These are phyloP conservation scores for Epistrophe grossulariae DNA, from an alignment of 2,888 invertebrate species.

Conservation along the genomic window DNA sequence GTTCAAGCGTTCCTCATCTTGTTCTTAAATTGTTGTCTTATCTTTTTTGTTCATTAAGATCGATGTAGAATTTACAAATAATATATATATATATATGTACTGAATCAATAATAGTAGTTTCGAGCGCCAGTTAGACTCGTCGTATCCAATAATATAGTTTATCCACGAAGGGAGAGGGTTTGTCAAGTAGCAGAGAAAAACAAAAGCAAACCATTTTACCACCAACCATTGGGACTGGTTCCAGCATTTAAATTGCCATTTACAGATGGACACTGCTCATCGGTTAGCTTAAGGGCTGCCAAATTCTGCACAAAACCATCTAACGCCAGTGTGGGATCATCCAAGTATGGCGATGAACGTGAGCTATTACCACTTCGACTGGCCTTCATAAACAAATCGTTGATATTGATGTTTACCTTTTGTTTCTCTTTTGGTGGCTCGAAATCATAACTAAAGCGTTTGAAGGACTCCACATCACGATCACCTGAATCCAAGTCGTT, in stretches of 20 bases:
- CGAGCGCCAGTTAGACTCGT: conserved; percentile 6
- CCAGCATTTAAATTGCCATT: conserved; percentile 78
- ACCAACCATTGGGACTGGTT: conserved; percentile 77
- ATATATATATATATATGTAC: conserved; percentile 26
- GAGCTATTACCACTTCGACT: conserved; percentile 77
- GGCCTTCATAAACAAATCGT: conserved; percentile 87
- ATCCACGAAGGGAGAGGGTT: neutral
- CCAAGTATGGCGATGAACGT: conserved; percentile 82
- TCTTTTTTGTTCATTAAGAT: neutral
- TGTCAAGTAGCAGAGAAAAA: conserved; percentile 20
- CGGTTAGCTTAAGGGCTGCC: conserved; percentile 81
- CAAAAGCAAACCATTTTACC: conserved; percentile 71
- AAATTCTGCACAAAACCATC: conserved; percentile 83
- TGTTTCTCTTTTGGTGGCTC: conserved; percentile 91
- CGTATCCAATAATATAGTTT: conserved; percentile 32
- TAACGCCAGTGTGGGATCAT: conserved; percentile 79
- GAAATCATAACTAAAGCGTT: conserved; percentile 93
- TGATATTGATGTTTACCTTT: conserved; percentile 91
- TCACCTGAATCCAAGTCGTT: conserved; percentile 92
- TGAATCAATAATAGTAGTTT: conserved; percentile 36
- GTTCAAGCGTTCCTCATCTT: neutral
- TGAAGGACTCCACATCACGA: conserved; percentile 93
- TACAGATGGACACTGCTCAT: conserved; percentile 80
- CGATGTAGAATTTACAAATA: conserved; percentile 49
- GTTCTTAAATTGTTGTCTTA: conserved; percentile 8